phyloP scores from a whole-genome alignment of 1,140 invertebrate species.

The Trichoplusia ni region DNA sequence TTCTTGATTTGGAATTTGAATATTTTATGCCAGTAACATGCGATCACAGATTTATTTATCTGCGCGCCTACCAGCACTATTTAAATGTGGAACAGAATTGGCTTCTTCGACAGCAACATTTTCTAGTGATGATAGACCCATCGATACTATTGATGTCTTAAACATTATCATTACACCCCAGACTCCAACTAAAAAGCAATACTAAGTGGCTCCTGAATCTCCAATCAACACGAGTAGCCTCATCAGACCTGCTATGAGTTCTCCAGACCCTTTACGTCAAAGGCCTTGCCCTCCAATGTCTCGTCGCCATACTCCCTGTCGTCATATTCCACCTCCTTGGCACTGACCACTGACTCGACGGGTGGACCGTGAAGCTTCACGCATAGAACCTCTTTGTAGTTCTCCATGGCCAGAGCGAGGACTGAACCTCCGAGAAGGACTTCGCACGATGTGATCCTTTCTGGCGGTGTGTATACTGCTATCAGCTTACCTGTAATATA shows the following conservation, averaged over 20 bases:
- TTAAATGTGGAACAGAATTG: no score
- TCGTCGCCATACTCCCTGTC: conserved; percentile 75
- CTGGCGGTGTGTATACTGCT: conserved; percentile 89
- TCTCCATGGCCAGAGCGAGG: conserved; percentile 86
- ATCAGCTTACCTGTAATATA: conserved; percentile 85
- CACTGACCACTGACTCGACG: conserved; percentile 57
- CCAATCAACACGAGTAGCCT: neutral
- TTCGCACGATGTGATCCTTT: conserved; percentile 88
- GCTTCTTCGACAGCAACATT: no score
- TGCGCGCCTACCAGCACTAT: no score
- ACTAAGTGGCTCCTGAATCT: conserved; percentile 15
- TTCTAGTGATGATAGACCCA: no score
- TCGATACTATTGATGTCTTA: no score
- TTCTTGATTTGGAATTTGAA: no score
- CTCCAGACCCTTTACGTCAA: conserved; percentile 78
- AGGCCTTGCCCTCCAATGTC: conserved; percentile 77
- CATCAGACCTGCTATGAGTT: conserved; percentile 37
- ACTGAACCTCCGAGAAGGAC: conserved; percentile 87
- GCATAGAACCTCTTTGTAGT: conserved; percentile 84
- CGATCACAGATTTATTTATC: no score
- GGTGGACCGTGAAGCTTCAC: conserved; percentile 83
- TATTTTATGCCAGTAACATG: no score
- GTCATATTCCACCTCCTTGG: conserved; percentile 62
- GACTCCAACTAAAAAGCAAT: neutral
- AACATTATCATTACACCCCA: neutral